Evolutionary conservation across 2,888 invertebrate genomes (phyloP), one percentile per base, ranked within the genome.

Genomic region (Eupithecia subumbrata): DNA sequence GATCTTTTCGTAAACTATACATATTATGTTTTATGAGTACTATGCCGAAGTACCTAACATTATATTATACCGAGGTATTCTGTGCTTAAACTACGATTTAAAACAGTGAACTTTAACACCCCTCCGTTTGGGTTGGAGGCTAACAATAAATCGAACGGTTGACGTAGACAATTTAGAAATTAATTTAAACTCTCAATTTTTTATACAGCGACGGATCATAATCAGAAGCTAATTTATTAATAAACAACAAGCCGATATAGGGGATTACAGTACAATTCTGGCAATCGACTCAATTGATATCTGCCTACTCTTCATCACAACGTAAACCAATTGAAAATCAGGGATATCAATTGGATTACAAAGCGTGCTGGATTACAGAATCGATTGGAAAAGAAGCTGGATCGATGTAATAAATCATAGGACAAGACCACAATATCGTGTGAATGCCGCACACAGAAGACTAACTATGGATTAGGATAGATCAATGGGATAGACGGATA

Each of bases 261-360:
- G 77, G 77, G 71, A 69, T 77, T 77, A 63, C 63, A 60, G 43
- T n/a, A 73, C 63, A 69, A 76, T 74, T 69, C 72, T 40, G 34
- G 22, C 73, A 78, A 73, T 78, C 67, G 70, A 74, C 63, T 68
- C 76, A 78, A 78, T 76, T 78, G 78, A 25, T 69, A 66, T 22
- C 64, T 40, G n/a, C 40, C 68, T 60, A 72, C 52, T 63, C 52
- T 75, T 63, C 70, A 71, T 74, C 63, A 25, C 11, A 43, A 70
- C 45, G 63, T 45, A 56, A 69, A 71, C 69, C 63, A 68, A 74
- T 75, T 30, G 34, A 45, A 76, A 71, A 14, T 67, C 68, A 73
- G 73, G 16, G 52, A 72, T 69, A 14, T 70, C 69, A 74, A 76
- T 78, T 69, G 69, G 48, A 76, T 52, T 66, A 74, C 74, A 74